Evolutionary conservation across 2,797 vertebrate species (phyloP), one percentile per base, ranked within the genome.

Genomic region (Luscinia luscinia): DNA sequence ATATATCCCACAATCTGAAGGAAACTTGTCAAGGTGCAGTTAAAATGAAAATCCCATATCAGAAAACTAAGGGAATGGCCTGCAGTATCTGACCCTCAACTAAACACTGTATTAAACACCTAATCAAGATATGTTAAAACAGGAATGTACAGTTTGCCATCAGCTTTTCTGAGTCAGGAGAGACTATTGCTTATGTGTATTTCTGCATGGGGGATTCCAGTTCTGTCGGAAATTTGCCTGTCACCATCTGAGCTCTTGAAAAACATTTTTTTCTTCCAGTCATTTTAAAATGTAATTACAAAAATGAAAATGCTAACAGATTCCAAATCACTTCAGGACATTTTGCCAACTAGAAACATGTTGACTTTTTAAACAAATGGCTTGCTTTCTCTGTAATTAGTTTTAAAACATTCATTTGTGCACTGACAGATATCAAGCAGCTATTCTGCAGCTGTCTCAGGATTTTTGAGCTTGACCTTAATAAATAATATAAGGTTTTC

Each of bases 381-480:
- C 77, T 95, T 90, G 30, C 86, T 92, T 93, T 95, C 82, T 49
- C 75, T 72, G 67, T 91, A 96, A 95, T 95, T 96, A 96, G 94
- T 94, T 91, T 94, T 75, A 90, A 95, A 87, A 91, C 48, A 66
- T 79, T 89, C 45, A 63, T 95, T 95, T 96, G 90, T 89, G 20
- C 78, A 75, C 51, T 95, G 92, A 90, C 74, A 96, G 54, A 86
- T 1, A 55, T 76, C 86, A 83, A 96, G 45, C 61, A 88, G 76
- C 78, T 87, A 78, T 95, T 96, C 83, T 87, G 72, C 91, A 78
- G 82, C 77, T 95, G 58, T 94, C 84, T 95, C 22, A 27, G 84
- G 70, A 82, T 87, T 94, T 67, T 70, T 48, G 74, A 83, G 84
- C 63, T 96, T 94, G 88, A 96, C 94, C 94, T 94, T 91, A 94